A percentile compares a stretch with the other conserved stretches of the same genome.
Conservation (phyloP, 2,113 vertebrate genomes). For the Sclerurus mexicanus region DNA sequence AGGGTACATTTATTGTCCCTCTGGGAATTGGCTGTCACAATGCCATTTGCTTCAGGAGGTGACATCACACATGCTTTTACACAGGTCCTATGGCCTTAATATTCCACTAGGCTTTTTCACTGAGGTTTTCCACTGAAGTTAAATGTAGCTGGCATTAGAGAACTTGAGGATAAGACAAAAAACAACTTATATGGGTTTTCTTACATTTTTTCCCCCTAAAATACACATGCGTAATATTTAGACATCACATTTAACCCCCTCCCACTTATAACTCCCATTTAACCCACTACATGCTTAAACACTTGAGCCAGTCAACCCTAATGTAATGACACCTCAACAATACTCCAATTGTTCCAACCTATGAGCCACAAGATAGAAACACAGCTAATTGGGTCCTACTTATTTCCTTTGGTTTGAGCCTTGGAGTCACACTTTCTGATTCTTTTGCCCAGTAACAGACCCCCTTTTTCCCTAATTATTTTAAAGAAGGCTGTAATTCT, state of each 20-base stretch:
- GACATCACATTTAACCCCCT: background rate
- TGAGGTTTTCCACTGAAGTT: background rate
- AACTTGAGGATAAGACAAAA: background rate
- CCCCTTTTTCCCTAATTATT: background rate
- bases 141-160: background rate
- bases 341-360: background rate
- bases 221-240: background rate
- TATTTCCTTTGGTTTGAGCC: background rate
- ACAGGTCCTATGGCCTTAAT: background rate
- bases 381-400: background rate
- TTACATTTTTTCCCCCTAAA: background rate
- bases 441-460: background rate
- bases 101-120: background rate
- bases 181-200: background rate
- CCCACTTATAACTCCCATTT: no score
- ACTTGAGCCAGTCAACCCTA: background rate
- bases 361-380: background rate
- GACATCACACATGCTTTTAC: background rate
- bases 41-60: background rate
- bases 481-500: background rate
- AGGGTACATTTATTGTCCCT: background rate
- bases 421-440: background rate
- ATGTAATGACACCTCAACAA: background rate
- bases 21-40: background rate
- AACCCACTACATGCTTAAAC: background rate